These are phyloP conservation scores for Nebria brevicollis DNA, from an alignment of 2,888 invertebrate species.

Conservation along the genomic window DNA sequence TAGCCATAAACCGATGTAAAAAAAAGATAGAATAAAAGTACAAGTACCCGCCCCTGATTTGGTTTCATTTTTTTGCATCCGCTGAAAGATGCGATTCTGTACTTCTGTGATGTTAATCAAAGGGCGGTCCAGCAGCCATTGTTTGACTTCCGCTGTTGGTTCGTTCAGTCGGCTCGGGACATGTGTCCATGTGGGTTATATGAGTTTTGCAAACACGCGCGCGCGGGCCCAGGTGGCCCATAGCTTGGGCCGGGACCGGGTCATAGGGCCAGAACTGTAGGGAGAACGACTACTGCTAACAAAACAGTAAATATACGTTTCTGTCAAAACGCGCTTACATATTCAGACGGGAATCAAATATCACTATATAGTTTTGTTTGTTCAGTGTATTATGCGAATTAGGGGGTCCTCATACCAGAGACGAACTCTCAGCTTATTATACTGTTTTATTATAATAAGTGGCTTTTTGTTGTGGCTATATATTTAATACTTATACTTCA, in stretches of 20 bases:
- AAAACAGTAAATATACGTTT: constrained; percentile 14
- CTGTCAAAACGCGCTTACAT: constrained; percentile 19
- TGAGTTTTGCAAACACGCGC: background rate
- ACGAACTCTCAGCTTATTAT: background rate
- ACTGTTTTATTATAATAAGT: background rate
- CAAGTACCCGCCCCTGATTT: background rate
- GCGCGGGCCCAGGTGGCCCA: constrained; percentile 9
- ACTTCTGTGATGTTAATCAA: constrained; percentile 16
- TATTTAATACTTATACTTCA: too few species aligned
- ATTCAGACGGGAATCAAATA: constrained; percentile 20
- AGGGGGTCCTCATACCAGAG: background rate
- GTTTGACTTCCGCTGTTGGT: constrained; percentile 18
- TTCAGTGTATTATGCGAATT: constrained; percentile 4
- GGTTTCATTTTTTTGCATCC: background rate
- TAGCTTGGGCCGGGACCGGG: background rate
- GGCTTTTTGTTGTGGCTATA: background rate
- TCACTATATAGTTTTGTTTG: constrained; percentile 19
- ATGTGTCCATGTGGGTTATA: background rate
- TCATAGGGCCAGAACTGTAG: background rate
- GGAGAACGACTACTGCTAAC: background rate
- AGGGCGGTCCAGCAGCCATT: background rate
- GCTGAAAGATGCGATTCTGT: background rate
- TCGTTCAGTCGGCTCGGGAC: background rate
- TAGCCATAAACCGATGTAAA: background rate
- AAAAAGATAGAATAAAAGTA: background rate